These are phyloP conservation scores for Timandra comae DNA, from an alignment of 2,888 invertebrate genomes.

Conservation along the genomic window DNA sequence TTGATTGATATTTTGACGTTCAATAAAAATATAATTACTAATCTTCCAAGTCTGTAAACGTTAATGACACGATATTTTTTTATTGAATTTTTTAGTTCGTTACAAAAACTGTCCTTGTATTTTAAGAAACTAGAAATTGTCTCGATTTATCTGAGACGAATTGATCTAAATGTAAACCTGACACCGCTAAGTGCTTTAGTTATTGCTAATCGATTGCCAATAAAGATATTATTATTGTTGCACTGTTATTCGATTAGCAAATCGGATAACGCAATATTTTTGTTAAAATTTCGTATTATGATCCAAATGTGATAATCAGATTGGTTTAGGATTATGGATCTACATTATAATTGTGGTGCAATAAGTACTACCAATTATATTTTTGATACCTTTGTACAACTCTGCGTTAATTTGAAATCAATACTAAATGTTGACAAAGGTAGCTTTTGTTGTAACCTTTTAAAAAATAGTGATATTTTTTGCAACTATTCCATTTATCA, in stretches of 20 bases:
- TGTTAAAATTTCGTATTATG: background rate
- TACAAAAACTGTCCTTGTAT: slow-evolving; percentile 26
- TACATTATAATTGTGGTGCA: no score
- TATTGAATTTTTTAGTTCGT: slow-evolving; percentile 3
- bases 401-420: no score
- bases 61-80: slow-evolving; percentile 1
- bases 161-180: slow-evolving; percentile 43
- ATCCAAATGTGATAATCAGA: no score
- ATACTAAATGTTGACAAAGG: no score
- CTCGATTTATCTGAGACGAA: slow-evolving; percentile 43
- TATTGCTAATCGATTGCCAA: slow-evolving; percentile 50
- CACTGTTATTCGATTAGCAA: slow-evolving; percentile 28
- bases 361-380: no score
- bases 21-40: slow-evolving; percentile 18
- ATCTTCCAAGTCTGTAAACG: slow-evolving; percentile 1
- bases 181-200: slow-evolving; percentile 33
- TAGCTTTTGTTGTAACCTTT: no score
- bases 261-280: slow-evolving; percentile 13
- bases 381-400: no score
- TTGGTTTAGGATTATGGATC: no score
- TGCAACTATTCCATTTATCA: no score
- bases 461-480: no score
- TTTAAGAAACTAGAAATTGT: slow-evolving; percentile 35
- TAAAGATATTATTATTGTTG: slow-evolving; percentile 32
- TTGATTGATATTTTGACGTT: slow-evolving; percentile 26